Percentiles rank a stretch among this genome's conserved stretches.
Evolutionary conservation across 2,888 invertebrate genomes (phyloP).

Genomic region (Achlya flavicornis): DNA sequence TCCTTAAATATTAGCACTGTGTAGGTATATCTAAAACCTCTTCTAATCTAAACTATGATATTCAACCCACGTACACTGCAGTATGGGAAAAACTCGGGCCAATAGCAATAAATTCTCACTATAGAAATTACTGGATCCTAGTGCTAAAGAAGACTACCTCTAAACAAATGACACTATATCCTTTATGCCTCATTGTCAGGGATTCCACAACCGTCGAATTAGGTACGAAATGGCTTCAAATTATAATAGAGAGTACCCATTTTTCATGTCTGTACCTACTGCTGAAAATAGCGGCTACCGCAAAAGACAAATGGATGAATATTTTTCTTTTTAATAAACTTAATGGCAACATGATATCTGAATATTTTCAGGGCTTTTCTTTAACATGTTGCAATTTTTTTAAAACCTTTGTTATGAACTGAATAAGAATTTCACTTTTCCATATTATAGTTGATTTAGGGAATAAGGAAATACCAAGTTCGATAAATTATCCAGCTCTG

Average conservation of each 20-base stretch:
- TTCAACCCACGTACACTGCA: background rate
- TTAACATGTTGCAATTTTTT: background rate
- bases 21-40: background rate
- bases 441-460: too few relatives aligned
- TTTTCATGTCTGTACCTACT: background rate
- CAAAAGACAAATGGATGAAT: background rate
- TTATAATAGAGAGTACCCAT: background rate
- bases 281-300: background rate
- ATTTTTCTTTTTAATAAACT: too few relatives aligned
- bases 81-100: background rate
- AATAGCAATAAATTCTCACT: conserved; percentile 9
- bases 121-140: conserved; percentile 7
- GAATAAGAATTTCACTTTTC: too few relatives aligned
- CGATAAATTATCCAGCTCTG: background rate
- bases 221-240: background rate
- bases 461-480: too few relatives aligned
- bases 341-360: background rate
- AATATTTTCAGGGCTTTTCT: background rate
- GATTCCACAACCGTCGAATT: background rate
- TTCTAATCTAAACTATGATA: background rate
- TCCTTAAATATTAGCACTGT: too few relatives aligned
- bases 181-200: conserved; percentile 5
- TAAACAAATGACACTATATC: conserved; percentile 11
- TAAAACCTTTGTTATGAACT: too few relatives aligned
- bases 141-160: background rate